Evolutionary conservation across 2,113 vertebrate genomes (phyloP).

Genomic region (Strix aluco): DNA sequence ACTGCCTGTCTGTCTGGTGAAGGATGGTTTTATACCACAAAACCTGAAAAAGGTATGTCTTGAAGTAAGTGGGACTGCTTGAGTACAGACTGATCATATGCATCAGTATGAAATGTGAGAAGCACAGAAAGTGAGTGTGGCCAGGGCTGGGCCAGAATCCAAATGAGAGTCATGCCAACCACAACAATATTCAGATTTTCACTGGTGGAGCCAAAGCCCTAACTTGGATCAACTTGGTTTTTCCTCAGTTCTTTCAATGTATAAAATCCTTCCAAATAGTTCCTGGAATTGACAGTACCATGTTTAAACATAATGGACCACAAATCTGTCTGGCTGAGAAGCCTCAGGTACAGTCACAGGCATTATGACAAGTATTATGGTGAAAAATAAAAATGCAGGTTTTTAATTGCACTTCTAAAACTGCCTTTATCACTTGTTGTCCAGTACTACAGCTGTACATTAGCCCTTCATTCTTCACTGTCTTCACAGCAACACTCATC

Average conservation of each 20-base stretch:
- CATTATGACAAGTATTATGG: background rate
- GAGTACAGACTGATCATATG: background rate
- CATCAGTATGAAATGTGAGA: background rate
- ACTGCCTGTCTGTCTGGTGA: background rate
- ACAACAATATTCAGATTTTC: conserved; percentile 34
- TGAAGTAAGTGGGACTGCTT: background rate
- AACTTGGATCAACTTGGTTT: conserved; percentile 7
- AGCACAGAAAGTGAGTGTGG: background rate
- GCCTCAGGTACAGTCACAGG: background rate
- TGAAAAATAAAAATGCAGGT: background rate
- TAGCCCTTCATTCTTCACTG: background rate
- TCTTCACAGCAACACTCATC: background rate
- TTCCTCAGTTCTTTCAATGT: conserved; percentile 3
- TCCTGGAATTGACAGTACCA: background rate
- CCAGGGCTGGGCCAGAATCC: background rate
- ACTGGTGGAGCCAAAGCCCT: background rate
- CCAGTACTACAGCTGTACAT: background rate
- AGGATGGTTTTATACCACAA: background rate
- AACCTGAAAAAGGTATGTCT: conserved; percentile 9
- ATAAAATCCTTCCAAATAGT: background rate
- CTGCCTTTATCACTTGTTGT: background rate
- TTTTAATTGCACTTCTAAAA: background rate
- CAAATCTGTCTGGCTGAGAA: background rate
- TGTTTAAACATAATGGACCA: background rate
- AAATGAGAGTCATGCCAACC: conserved; percentile 6